These are phyloP conservation scores for Amia ocellicauda DNA, from an alignment of 2,113 vertebrate species.

Conservation along the genomic window DNA sequence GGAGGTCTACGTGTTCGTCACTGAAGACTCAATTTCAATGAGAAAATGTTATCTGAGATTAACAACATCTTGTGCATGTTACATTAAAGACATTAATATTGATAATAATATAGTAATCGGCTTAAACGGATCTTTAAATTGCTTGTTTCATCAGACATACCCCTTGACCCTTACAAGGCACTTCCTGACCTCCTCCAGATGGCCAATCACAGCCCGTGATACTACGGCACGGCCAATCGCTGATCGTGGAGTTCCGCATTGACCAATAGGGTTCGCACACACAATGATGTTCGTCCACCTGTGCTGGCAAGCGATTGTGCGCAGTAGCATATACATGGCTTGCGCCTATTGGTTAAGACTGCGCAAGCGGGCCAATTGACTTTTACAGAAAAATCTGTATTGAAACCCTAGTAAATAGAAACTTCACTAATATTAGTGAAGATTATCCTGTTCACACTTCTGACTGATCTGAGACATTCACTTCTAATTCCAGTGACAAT, in stretches of 20 bases:
- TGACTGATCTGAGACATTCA: too few relatives aligned
- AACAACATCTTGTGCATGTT: not conserved
- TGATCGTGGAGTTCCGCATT: not conserved
- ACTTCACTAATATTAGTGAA: too few relatives aligned
- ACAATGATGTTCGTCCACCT: slow-evolving; percentile 30
- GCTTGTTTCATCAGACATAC: slow-evolving; percentile 28
- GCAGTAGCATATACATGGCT: slow-evolving; percentile 8
- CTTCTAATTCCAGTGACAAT: not conserved
- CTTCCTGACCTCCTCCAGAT: slow-evolving; percentile 42
- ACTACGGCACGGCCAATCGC: slow-evolving; percentile 52
- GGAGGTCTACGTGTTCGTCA: not conserved
- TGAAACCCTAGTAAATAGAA: too few relatives aligned
- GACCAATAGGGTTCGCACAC: slow-evolving; percentile 65
- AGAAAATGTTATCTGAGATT: not conserved
- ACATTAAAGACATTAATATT: not conserved
- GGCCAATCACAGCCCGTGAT: slow-evolving; percentile 46
- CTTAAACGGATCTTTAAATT: slow-evolving; percentile 31
- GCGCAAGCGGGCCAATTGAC: slow-evolving; percentile 3
- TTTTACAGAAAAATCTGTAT: too few relatives aligned
- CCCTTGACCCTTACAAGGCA: slow-evolving; percentile 32
- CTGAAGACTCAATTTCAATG: slow-evolving; percentile 2
- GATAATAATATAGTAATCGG: slow-evolving; percentile 5
- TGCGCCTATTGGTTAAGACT: not conserved
- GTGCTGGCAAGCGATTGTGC: slow-evolving; percentile 11
- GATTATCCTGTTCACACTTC: too few relatives aligned